Percentiles rank a stretch among this genome's conserved stretches.
phyloP scores from a whole-genome alignment of 92 coral and sea anemone species.

The Phymanthus crucifer region DNA sequence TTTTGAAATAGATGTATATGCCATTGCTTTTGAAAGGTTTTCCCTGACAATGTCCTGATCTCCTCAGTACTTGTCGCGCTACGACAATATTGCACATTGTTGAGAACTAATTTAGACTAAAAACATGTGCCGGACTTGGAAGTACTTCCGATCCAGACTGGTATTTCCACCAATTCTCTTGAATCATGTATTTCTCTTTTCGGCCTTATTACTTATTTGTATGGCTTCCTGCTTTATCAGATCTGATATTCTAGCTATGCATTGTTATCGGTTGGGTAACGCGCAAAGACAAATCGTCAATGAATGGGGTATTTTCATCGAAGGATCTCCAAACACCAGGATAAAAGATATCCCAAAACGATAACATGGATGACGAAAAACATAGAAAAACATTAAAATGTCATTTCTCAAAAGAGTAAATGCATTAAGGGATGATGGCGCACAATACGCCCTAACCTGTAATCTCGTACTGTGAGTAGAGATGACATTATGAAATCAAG shows the following conservation, averaged over 20 bases:
- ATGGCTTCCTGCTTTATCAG: no score
- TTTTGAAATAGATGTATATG: no score
- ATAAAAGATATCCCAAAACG: neutral
- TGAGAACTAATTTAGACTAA: neutral
- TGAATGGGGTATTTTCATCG: neutral
- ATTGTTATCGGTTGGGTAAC: neutral
- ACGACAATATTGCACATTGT: no score
- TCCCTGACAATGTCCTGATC: no score
- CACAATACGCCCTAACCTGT: neutral
- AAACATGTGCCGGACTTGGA: neutral
- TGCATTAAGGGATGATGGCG: neutral
- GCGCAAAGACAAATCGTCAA: neutral
- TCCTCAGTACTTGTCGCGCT: no score
- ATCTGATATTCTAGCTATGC: no score
- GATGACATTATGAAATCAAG: neutral
- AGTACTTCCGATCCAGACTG: neutral
- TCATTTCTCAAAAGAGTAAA: neutral
- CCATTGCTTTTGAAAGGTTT: no score
- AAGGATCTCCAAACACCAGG: neutral
- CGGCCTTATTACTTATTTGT: neutral
- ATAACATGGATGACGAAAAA: neutral
- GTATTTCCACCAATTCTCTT: slow-evolving; percentile 4
- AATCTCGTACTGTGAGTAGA: neutral
- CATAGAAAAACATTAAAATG: neutral
- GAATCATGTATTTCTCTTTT: neutral